A percentile compares a stretch with the other conserved stretches of the same genome.
phyloP scores from a whole-genome alignment of 2,113 vertebrate genomes.

The Pituophis catenifer region DNA sequence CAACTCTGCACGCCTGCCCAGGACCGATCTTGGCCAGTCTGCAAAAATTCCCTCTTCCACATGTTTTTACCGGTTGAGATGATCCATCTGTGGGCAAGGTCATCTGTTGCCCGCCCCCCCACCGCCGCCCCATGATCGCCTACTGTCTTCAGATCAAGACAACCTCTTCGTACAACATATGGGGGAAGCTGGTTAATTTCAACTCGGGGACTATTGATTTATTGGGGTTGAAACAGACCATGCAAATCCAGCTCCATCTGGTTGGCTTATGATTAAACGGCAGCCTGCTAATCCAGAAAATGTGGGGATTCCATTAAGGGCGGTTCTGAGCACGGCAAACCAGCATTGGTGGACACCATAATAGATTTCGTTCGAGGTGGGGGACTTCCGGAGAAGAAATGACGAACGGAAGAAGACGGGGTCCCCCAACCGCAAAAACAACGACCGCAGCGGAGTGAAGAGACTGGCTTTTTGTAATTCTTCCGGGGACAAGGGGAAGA shows the following conservation, averaged over 20 bases:
- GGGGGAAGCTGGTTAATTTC: neutral
- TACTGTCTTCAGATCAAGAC: neutral
- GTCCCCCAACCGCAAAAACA: neutral
- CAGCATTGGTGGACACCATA: neutral
- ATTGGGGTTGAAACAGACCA: neutral
- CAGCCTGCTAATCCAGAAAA: neutral
- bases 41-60: too few relatives aligned
- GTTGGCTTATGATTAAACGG: neutral
- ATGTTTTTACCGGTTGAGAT: neutral
- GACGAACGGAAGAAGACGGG: rapidly evolving
- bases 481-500: neutral
- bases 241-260: neutral
- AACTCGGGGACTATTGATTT: neutral
- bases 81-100: neutral
- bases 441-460: neutral
- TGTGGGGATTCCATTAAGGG: neutral
- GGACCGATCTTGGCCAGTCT: too few relatives aligned
- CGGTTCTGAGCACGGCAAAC: neutral
- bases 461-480: neutral
- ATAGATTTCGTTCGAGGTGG: neutral
- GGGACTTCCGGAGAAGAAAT: neutral
- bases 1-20: too few relatives aligned
- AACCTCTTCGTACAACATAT: neutral
- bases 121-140: neutral
- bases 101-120: too few relatives aligned